Percentiles rank a stretch among this genome's conserved stretches.
These are phyloP conservation scores for Petrosia ficiformis DNA, from an alignment of 37 sponge, comb jelly and placozoan species.

Conservation along the genomic window DNA sequence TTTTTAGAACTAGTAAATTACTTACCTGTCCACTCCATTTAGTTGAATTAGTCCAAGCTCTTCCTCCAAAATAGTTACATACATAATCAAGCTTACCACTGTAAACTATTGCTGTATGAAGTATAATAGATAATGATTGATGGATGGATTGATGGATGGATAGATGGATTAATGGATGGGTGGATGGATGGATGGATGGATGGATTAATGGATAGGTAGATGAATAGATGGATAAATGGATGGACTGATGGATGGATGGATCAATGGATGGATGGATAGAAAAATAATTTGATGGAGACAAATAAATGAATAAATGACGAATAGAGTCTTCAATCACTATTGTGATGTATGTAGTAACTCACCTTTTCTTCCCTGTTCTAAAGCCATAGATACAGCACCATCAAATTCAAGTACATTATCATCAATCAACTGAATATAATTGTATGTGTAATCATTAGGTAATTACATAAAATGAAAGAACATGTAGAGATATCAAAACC, in stretches of 20 bases:
- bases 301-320: no score
- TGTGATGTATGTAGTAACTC: background rate
- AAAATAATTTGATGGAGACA: background rate
- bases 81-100: conserved; percentile 76
- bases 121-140: background rate
- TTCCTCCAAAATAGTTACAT: conserved; percentile 77
- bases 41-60: conserved; percentile 55
- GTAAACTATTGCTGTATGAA: conserved; percentile 58
- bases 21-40: conserved; percentile 62
- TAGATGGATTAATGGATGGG: no score
- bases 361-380: conserved; percentile 38
- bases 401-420: conserved; percentile 66
- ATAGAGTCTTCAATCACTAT: background rate
- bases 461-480: no score
- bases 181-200: no score
- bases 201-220: no score
- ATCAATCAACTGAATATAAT: conserved; percentile 37
- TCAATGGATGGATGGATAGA: no score
- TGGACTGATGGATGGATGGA: no score
- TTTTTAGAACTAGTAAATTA: no score
- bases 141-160: no score
- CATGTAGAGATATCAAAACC: no score
- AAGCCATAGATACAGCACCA: conserved; percentile 29
- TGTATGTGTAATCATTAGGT: background rate
- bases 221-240: no score